Conservation (phyloP, 2,113 vertebrate genomes). For the Egretta garzetta region DNA sequence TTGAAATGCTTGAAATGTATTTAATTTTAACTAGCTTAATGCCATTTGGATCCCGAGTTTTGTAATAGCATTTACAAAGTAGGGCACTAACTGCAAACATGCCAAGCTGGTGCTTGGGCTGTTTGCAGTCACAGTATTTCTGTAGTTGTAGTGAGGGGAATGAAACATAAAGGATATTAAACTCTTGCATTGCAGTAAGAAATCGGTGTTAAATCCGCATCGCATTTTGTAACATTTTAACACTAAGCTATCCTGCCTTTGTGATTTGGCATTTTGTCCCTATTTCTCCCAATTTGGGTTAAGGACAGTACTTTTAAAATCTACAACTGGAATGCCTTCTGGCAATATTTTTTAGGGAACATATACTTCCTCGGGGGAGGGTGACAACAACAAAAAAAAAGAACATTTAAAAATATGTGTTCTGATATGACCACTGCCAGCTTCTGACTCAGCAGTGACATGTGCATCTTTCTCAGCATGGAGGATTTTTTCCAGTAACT, state of each 20-base stretch:
- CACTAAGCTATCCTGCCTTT: background rate
- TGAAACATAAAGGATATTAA: background rate
- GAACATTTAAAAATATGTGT: background rate
- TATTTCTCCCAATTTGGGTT: background rate
- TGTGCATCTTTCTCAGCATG: fast-evolving
- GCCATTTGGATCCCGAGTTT: background rate
- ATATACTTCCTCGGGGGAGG: background rate
- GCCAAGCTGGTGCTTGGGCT: background rate
- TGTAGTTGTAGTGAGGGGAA: background rate
- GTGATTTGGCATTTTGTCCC: background rate
- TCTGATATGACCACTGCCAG: background rate
- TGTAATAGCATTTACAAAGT: background rate
- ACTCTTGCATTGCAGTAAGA: background rate
- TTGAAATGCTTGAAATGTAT: background rate
- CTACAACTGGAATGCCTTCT: background rate
- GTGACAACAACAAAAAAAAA: background rate
- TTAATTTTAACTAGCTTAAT: background rate
- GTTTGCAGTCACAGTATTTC: background rate
- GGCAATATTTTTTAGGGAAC: background rate
- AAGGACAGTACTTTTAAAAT: background rate
- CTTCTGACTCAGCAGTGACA: background rate
- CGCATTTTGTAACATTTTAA: background rate
- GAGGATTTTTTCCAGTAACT: background rate
- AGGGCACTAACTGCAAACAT: background rate
- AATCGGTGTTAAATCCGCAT: background rate